phyloP scores from a whole-genome alignment of 2,797 vertebrate genomes.

The Falco peregrinus region DNA sequence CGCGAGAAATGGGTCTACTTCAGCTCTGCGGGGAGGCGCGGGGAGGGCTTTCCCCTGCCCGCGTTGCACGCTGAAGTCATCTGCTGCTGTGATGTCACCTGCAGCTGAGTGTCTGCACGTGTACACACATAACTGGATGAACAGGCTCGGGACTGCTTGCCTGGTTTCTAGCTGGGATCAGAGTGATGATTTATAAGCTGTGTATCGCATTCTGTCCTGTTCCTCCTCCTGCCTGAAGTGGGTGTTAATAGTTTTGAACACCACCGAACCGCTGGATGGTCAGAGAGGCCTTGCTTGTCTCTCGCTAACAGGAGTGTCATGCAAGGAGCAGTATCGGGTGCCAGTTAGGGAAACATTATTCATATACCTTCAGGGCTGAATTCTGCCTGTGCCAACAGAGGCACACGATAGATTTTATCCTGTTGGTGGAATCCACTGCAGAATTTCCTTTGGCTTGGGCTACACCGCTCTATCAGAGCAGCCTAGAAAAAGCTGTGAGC shows the following conservation, averaged over 20 bases:
- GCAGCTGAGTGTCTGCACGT: background rate
- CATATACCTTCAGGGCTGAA: background rate
- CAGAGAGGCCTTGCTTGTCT: background rate
- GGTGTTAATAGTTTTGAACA: background rate
- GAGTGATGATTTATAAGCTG: background rate
- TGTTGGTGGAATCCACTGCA: background rate
- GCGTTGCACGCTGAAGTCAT: background rate
- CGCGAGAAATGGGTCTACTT: background rate
- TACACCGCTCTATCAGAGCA: background rate
- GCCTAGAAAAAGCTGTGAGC: background rate
- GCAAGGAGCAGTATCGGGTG: background rate
- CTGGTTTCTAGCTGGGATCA: background rate
- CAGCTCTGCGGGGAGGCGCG: background rate
- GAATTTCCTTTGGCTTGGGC: background rate
- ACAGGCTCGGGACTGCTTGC: background rate
- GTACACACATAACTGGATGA: background rate
- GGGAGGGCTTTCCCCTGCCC: background rate
- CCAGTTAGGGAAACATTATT: background rate
- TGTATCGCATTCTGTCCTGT: background rate
- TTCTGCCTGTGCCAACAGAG: background rate
- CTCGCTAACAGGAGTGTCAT: fast-evolving
- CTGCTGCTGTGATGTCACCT: background rate
- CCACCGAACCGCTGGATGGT: fast-evolving
- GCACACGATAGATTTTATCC: background rate
- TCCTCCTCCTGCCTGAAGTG: background rate